Evolutionary conservation across 2,797 vertebrate species (phyloP), one percentile per base, ranked within the genome.

Genomic region (Gorsachius magnificus): DNA sequence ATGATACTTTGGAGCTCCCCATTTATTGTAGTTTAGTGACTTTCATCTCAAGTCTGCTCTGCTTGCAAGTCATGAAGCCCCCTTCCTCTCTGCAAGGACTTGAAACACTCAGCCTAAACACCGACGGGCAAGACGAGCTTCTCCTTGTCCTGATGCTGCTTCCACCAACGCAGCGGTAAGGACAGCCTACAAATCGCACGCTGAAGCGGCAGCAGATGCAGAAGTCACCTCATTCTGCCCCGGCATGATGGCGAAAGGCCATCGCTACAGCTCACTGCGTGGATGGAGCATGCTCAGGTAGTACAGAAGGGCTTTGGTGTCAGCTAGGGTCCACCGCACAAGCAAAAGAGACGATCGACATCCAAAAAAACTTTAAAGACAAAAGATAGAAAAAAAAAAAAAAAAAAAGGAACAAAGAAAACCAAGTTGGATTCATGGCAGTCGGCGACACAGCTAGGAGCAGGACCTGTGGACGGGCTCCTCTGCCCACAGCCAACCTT

Each of bases 211-310:
- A 57, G 61, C 31, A 38, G 50, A 46, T 11, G 28, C 57, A 57
- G 18, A 31, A 35, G 9, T 1, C 3, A 13, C 51, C 21, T 88
- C 53, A 0, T 69, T 24, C 10, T 54, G 35, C 15, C 46, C 68
- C 22, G 58, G 25, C 41, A 21, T 1, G 7, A 35, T 2, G 54
- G 45, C 11, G 17, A n/a, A 48, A 69, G 9, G 36, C 29, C 79
- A 19, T 11, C 16, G 1, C 11, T 28, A 53, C 2, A 2, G 26
- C 24, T 82, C 57, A 36, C 51, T 3, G 2, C n/a, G 3, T 0
- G 7, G 46, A 19, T 4, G 15, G 24, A 70, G 41, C 41, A 48
- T 0, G 2, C n/a, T 35, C 5, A 18, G 12, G 36, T 18, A 38
- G n/a, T 0, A 0, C 1, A 3, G 26, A 5, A 83, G 15, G 46